Conservation (phyloP, 2,888 invertebrate species). For the Chironomus tentans region DNA sequence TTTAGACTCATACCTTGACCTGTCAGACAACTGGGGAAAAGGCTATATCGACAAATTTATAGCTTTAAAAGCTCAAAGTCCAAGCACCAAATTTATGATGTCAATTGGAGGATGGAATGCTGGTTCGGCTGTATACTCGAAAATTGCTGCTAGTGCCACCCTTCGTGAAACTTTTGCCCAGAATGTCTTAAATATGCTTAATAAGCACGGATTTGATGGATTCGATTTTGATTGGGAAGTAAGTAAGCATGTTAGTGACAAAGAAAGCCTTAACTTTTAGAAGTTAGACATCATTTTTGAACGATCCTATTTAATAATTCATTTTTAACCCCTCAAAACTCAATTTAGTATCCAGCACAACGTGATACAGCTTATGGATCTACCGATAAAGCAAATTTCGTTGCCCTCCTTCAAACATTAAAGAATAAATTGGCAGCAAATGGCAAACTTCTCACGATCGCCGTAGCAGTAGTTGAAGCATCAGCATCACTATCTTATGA, state of each 20-base stretch:
- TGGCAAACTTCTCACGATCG: conserved; percentile 47
- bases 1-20: conserved; percentile 54
- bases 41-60: conserved; percentile 41
- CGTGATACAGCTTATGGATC: conserved; percentile 34
- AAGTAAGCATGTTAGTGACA: conserved; percentile 37
- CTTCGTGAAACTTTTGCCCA: conserved; percentile 35
- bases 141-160: conserved; percentile 37
- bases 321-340: too few relatives aligned
- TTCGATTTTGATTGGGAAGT: conserved; percentile 49
- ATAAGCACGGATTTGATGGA: conserved; percentile 46
- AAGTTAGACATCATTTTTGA: too few relatives aligned
- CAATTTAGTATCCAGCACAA: conserved; percentile 44
- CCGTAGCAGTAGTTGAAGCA: conserved; percentile 48
- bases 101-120: conserved; percentile 46
- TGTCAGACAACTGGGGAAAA: conserved; percentile 51
- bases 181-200: conserved; percentile 34
- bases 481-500: conserved; percentile 50
- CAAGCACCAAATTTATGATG: conserved; percentile 38
- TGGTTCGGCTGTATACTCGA: conserved; percentile 45
- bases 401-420: conserved; percentile 34
- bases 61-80: conserved; percentile 39
- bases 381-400: conserved; percentile 37
- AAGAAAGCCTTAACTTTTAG: too few relatives aligned
- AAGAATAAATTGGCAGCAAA: conserved; percentile 43
- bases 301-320: too few relatives aligned